Evolutionary conservation across 2,888 invertebrate genomes (phyloP).

Genomic region (Noctuana brunneofusca): DNA sequence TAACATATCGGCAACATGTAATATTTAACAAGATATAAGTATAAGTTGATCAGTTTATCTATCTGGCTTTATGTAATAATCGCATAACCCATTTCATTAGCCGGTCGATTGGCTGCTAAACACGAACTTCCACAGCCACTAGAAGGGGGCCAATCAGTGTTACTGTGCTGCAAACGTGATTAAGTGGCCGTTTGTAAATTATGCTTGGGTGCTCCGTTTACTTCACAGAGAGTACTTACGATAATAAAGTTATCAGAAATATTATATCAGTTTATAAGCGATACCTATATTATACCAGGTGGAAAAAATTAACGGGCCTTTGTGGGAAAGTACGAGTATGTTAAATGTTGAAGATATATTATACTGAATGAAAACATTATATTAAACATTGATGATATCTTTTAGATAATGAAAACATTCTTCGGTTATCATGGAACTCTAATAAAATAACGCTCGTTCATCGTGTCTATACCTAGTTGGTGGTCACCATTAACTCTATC

Average conservation of each 20-base stretch:
- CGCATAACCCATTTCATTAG: conserved; percentile 19
- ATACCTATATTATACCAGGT: too few species aligned
- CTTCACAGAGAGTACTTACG: background rate
- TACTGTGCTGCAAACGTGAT: conserved; percentile 30
- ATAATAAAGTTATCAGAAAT: background rate
- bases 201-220: conserved; percentile 5
- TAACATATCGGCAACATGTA: background rate
- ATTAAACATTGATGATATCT: too few species aligned
- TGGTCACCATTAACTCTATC: too few species aligned
- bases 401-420: too few species aligned
- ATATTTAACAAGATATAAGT: background rate
- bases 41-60: background rate
- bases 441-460: too few species aligned
- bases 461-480: too few species aligned
- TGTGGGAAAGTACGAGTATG: too few species aligned
- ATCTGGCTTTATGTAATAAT: background rate
- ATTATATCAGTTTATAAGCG: background rate
- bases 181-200: conserved; percentile 26
- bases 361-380: too few species aligned
- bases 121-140: conserved; percentile 15
- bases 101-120: conserved; percentile 23
- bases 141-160: conserved; percentile 29
- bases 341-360: too few species aligned
- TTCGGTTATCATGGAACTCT: too few species aligned
- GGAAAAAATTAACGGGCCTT: too few species aligned